Base-by-base conservation (phyloP, 2,888 invertebrate genomes). In the Ligdia adustata region DNA sequence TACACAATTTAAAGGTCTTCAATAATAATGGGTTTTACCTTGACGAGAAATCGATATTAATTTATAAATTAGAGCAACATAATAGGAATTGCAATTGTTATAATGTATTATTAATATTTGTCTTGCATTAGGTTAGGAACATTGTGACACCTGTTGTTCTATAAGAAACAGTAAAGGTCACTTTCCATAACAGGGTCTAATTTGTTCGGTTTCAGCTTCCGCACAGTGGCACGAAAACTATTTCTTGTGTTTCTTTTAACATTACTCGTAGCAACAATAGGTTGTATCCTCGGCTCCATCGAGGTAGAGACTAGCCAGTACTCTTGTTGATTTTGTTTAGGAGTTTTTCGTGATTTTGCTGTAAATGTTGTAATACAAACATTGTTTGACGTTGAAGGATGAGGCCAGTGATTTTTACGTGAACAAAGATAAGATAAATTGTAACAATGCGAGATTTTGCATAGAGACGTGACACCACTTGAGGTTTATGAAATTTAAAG, bases 371-470 rank as follows among this genome's bases (percentile, higher is more conserved):
- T 28, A 50, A 29, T 28, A 31, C 35, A 58, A 49, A 55, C 44
- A 58, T 9, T 40, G 26, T 24, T 52, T 53, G 55, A 60, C 60
- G 42, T 55, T 55, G 60, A 57, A 33, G 34, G 60, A 60, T 60
- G 52, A 42, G 51, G 44, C 39, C 42, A 39, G 45, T 54, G 50
- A 52, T 55, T 56, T 44, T 54, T 35, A 52, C 39, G 20, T 40
- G 39, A 44, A 34, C 45, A 46, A 34, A 41, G 59, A 57, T 60
- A 55, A 60, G 56, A 56, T 52, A 43, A 42, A 43, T 41, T 34
- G 22, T 9, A 33, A 12, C 27, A 46, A 27, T 44, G 15, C 31
- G 44, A 37, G 39, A 46, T 47, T 48, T 11, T 51, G 44, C 44
- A 47, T 50, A 18, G 37, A 12, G 3, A 37, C 27, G 7, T 15